Conservation (phyloP, 2,888 invertebrate species). For the Horisme vitalbata region DNA sequence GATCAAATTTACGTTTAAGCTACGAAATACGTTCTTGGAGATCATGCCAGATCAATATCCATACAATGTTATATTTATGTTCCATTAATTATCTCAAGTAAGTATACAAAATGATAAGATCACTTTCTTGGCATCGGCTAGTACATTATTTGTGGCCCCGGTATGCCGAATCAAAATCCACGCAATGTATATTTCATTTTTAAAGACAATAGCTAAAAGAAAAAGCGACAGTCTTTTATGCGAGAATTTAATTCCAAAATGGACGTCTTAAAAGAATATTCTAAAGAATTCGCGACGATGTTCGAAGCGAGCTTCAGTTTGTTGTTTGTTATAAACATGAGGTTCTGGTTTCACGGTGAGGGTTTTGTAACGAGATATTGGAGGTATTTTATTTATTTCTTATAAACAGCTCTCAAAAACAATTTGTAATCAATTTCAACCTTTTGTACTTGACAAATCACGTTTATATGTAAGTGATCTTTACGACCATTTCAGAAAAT, state of each 20-base stretch:
- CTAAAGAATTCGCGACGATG: conserved; percentile 38
- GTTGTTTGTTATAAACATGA: conserved; percentile 38
- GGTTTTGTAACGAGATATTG: conserved; percentile 34
- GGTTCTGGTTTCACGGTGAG: conserved; percentile 29
- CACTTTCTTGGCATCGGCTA: no score
- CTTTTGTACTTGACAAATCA: no score
- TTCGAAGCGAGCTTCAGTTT: conserved; percentile 34
- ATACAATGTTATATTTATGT: no score
- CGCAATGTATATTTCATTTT: conserved; percentile 11
- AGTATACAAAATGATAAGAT: no score
- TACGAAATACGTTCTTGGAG: no score
- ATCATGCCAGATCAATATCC: no score
- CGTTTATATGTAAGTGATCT: no score
- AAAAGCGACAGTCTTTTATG: conserved; percentile 17
- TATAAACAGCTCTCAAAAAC: no score
- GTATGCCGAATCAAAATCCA: neutral
- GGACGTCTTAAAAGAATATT: conserved; percentile 37
- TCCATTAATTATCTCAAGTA: no score
- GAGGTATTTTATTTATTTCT: conserved; percentile 19
- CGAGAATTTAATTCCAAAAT: conserved; percentile 27
- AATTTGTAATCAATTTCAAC: no score
- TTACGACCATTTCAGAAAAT: no score
- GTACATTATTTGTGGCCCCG: neutral
- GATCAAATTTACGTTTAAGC: no score
- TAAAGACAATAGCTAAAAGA: conserved; percentile 12